Evolutionary conservation across 2,888 invertebrate genomes (phyloP), one percentile per base, ranked within the genome.

Genomic region (Drosophila anomelani): DNA sequence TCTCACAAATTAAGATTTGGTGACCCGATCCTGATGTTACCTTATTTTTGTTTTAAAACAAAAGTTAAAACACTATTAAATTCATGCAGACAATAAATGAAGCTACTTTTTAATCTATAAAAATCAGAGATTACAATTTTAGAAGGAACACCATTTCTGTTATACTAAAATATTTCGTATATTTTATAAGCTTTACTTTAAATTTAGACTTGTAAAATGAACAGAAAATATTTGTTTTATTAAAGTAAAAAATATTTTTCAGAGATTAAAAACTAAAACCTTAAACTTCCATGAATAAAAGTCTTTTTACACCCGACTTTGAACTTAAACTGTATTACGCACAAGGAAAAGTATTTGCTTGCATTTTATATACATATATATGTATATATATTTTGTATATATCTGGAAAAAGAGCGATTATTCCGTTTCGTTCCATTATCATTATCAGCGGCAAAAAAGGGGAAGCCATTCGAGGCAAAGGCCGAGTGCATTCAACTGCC

Each of bases 401-500:
- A n/a, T 17, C 34, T 55, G 43, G 34, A 10, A 34, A 61, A 54
- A 43, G 23, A 17, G 23, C 34, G 43, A 43, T 34, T 61, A 56
- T 56, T 43, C 17, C 43, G 43, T 17, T 34, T 36, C 36, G 20
- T 53, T 23, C 17, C 34, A 43, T 61, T 60, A 54, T 79, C 77
- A 79, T 86, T 76, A 62, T 58, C 74, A 38, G 46, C 49, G 39
- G 36, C 51, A 36, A 36, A 38, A 47, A 46, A 38, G 55, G 49
- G 49, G 49, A 55, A 56, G 47, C 47, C 47, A 47, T 55, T 41
- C 13, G 34, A 60, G 46, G 54, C 54, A 73, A 73, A 64, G 54
- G 53, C 51, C 57, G 79, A 85, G 85, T 85, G 83, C 88, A 78
- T 85, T 85, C 88, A 87, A 85, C 85, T 76, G 78, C 46, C 72